Evolutionary conservation across 2,888 invertebrate species (phyloP).

Genomic region (Tholera decimalis): DNA sequence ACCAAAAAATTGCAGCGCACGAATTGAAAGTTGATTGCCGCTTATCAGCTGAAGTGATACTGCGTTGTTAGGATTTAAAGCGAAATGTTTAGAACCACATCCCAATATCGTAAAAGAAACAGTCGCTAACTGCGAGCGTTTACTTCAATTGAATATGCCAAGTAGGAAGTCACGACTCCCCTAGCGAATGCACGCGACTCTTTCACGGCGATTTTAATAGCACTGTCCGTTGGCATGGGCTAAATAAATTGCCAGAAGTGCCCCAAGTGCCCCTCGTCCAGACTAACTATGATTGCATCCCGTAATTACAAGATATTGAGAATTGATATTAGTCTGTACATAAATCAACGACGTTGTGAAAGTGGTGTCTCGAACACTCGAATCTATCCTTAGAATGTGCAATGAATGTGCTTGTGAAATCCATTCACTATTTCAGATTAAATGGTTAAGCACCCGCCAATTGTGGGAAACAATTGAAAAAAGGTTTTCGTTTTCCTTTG

Average conservation of each 20-base stretch:
- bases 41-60: not conserved
- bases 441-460: not conserved
- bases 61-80: not conserved
- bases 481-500: not conserved
- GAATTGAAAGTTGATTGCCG: not conserved
- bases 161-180: slow-evolving; percentile 63
- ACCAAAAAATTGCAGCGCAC: not conserved
- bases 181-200: slow-evolving; percentile 41
- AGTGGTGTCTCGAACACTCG: slow-evolving; percentile 40
- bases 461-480: slow-evolving; percentile 8
- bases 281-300: slow-evolving; percentile 49
- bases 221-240: slow-evolving; percentile 39
- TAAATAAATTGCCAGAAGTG: slow-evolving; percentile 21
- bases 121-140: slow-evolving; percentile 44
- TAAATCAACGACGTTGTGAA: slow-evolving; percentile 53
- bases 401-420: slow-evolving; percentile 34
- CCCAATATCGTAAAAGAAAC: slow-evolving; percentile 37
- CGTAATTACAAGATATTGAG: slow-evolving; percentile 56
- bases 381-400: slow-evolving; percentile 22
- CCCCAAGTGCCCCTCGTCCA: slow-evolving; percentile 37
- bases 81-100: slow-evolving; percentile 30
- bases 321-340: slow-evolving; percentile 49
- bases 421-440: slow-evolving; percentile 30
- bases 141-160: slow-evolving; percentile 59
- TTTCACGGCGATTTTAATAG: slow-evolving; percentile 51